Evolutionary conservation across 2,888 invertebrate genomes (phyloP).

Genomic region (Noctua janthina): DNA sequence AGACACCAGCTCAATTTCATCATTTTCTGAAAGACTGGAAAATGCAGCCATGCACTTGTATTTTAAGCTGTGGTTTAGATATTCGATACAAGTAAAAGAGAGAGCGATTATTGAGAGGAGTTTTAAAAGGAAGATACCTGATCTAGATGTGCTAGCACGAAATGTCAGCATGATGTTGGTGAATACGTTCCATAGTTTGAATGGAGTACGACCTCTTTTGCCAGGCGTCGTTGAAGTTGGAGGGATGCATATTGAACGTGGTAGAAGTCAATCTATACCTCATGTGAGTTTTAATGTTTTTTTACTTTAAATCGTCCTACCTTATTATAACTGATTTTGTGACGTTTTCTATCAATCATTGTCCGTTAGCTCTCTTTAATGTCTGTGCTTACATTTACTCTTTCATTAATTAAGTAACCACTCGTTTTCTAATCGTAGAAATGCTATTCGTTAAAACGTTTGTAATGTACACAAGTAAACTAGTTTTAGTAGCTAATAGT

Average conservation of each 20-base stretch:
- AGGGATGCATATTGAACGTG: constrained; percentile 26
- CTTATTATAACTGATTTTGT: not conserved
- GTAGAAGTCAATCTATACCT: not conserved
- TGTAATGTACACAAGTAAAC: not conserved
- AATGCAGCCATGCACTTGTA: constrained; percentile 76
- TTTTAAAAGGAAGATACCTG: constrained; percentile 85
- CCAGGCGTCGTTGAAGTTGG: constrained; percentile 39
- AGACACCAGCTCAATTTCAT: constrained; percentile 84
- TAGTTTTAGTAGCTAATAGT: not conserved
- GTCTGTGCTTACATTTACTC: not conserved
- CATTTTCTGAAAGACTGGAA: constrained; percentile 85
- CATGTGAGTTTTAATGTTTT: constrained; percentile 19
- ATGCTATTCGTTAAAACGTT: not conserved
- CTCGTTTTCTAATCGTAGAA: not conserved
- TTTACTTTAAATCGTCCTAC: not conserved
- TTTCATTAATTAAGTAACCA: not conserved
- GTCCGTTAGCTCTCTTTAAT: too few relatives aligned
- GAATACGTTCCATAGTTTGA: constrained; percentile 35
- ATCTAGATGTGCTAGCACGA: constrained; percentile 84
- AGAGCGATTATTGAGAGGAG: constrained; percentile 80
- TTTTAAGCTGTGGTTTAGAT: constrained; percentile 79
- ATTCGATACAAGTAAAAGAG: constrained; percentile 77
- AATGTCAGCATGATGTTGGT: constrained; percentile 28
- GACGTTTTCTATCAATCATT: too few relatives aligned
- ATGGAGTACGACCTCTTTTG: constrained; percentile 26